Conservation (phyloP, 2,888 invertebrate species). For the Nysson spinosus region DNA sequence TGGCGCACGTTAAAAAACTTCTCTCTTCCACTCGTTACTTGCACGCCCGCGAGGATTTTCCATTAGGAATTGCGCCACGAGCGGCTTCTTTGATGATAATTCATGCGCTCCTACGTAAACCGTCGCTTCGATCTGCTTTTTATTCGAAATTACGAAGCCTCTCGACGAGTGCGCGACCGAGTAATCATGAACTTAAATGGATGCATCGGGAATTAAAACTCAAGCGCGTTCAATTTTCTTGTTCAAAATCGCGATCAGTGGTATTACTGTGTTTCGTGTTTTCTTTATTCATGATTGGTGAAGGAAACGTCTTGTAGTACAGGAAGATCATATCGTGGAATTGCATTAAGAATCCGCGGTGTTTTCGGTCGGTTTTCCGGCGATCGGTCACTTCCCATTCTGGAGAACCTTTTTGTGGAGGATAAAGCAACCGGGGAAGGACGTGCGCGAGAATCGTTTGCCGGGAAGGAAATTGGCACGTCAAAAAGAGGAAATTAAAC, state of each 20-base stretch:
- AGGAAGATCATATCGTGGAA: no score
- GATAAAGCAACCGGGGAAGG: conserved; percentile 33
- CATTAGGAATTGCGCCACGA: conserved; percentile 16
- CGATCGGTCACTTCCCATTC: no score
- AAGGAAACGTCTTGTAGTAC: no score
- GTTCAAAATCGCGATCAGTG: no score
- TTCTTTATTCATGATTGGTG: no score
- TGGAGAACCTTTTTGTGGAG: no score
- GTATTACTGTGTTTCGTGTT: no score
- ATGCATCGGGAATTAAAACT: no score
- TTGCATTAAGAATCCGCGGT: no score
- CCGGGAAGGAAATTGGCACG: conserved; percentile 67
- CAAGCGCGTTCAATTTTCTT: background rate
- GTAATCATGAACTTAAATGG: no score
- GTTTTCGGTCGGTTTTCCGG: no score
- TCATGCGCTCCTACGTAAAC: background rate
- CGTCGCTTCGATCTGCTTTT: background rate
- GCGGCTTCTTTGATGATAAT: conserved; percentile 13
- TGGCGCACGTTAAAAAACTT: conserved; percentile 1
- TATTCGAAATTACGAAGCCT: no score
- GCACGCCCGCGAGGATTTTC: conserved; percentile 27
- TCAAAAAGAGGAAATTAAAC: conserved; percentile 74
- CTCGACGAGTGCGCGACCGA: background rate
- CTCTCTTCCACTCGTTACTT: conserved; percentile 7
- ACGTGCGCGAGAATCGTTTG: conserved; percentile 19